Conservation (phyloP, 1,140 invertebrate species). For the Drosophila jambulina region DNA sequence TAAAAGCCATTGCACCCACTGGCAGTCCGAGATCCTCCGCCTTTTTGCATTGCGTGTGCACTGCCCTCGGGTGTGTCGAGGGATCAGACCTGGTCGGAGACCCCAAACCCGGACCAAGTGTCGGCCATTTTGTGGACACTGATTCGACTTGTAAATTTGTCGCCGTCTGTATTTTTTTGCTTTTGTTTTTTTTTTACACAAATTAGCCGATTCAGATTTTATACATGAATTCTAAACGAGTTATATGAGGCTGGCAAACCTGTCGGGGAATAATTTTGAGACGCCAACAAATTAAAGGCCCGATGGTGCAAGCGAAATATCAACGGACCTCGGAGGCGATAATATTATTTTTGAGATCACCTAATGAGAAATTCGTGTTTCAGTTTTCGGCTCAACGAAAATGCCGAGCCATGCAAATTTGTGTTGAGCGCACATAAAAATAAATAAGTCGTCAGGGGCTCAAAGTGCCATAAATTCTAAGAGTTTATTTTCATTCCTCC, state of each 20-base stretch:
- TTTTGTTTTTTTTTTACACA: conserved; percentile 41
- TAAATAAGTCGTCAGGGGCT: conserved; percentile 59
- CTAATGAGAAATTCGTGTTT: conserved; percentile 81
- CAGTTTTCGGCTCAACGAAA: conserved; percentile 62
- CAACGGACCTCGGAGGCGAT: conserved; percentile 23
- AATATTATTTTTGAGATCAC: conserved; percentile 58
- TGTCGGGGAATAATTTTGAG: conserved; percentile 66
- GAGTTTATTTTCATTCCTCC: conserved; percentile 66
- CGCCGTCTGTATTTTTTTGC: conserved; percentile 16
- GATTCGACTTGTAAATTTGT: conserved; percentile 75
- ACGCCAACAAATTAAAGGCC: conserved; percentile 45
- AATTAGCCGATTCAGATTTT: conserved; percentile 66
- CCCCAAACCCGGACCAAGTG: conserved; percentile 5
- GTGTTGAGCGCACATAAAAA: conserved; percentile 63
- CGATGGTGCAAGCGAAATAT: conserved; percentile 66
- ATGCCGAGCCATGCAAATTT: conserved; percentile 72
- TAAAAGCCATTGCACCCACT: conserved; percentile 78
- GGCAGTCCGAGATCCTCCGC: conserved; percentile 15
- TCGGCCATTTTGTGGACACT: conserved; percentile 72
- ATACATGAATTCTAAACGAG: conserved; percentile 77
- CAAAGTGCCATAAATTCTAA: conserved; percentile 77
- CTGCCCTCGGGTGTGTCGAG: conserved; percentile 38
- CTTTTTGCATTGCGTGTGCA: conserved; percentile 65
- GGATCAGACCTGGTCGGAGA: conserved; percentile 40
- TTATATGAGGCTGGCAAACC: conserved; percentile 61